These are phyloP conservation scores for Drepana arcuata DNA, from an alignment of 1,140 invertebrate genomes.

Conservation along the genomic window DNA sequence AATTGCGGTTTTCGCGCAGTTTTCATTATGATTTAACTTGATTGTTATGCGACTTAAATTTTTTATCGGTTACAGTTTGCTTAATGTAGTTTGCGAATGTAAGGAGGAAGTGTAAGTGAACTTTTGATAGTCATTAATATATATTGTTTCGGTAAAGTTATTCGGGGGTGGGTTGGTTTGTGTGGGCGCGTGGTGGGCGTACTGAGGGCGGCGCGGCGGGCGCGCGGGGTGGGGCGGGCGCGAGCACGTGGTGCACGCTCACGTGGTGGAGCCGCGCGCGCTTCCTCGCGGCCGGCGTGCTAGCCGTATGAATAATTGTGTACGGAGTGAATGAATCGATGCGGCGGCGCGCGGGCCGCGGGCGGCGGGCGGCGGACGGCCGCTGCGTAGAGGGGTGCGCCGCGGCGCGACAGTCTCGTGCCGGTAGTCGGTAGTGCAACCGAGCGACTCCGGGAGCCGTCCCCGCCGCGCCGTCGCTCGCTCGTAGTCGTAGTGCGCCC, in stretches of 20 bases:
- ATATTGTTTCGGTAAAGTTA: too few relatives aligned
- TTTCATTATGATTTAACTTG: too few relatives aligned
- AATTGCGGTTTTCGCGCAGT: too few relatives aligned
- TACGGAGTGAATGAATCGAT: slow-evolving; percentile 67
- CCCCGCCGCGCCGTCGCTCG: slow-evolving; percentile 75
- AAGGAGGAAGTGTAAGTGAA: too few relatives aligned
- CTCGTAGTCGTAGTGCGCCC: slow-evolving; percentile 73
- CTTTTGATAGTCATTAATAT: too few relatives aligned
- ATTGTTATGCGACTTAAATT: too few relatives aligned
- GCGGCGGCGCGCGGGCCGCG: slow-evolving; percentile 40
- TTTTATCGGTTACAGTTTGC: too few relatives aligned
- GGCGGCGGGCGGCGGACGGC: slow-evolving; percentile 31
- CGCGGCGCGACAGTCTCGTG: slow-evolving; percentile 78
- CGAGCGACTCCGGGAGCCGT: slow-evolving; percentile 78
- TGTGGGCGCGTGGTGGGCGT: slow-evolving; percentile 51
- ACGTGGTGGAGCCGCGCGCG: slow-evolving; percentile 47
- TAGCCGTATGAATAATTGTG: slow-evolving; percentile 60
- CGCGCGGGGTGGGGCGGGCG: slow-evolving; percentile 19
- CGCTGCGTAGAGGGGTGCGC: slow-evolving; percentile 60
- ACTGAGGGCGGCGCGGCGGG: slow-evolving; percentile 23
- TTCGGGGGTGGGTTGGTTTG: too few relatives aligned
- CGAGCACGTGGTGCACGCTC: slow-evolving; percentile 61
- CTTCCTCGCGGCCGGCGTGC: slow-evolving; percentile 40
- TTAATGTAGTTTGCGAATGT: too few relatives aligned
- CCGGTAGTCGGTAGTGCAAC: slow-evolving; percentile 81